Evolutionary conservation across 1,140 invertebrate genomes (phyloP), one percentile per base, ranked within the genome.

Genomic region (Drosophila biarmipes): DNA sequence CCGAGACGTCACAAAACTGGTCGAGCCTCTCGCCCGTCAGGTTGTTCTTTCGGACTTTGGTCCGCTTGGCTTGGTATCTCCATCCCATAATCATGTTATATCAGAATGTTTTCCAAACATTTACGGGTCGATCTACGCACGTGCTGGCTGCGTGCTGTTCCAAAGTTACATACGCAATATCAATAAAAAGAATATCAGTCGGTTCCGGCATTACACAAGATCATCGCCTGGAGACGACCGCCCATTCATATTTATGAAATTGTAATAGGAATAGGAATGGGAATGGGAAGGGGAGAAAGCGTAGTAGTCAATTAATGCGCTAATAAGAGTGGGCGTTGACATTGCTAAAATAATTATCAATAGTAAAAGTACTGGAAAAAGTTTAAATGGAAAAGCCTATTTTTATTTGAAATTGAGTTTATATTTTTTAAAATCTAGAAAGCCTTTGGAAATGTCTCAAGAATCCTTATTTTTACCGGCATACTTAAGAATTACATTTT

Each of bases 321-420:
- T 71, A 71, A 75, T 75, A 51, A 62, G 11, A 45, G 80, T 84
- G 80, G 80, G 79, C 63, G 73, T 54, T 61, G 45, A 46, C 61
- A 77, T 81, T 76, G 61, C 42, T 62, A 59, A 67, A 73, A 63
- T 62, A 24, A 14, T 42, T 45, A 6, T 2, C 14, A 27, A 15
- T 58, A 31, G n/a, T 4, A 21, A 0, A 6, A 12, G 14, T 17
- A 40, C 58, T 40, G 5, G 21, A 14, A 4, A 35, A 38, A 2
- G 3, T 54, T 6, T 40, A 2, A 15, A 8, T 6, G 15, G 14
- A 38, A 24, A 24, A 24, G 5, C 0, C 24, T 24, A 24, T 15
- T 3, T 8, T 2, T n/a, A n/a, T 15, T n/a, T 1, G 14, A 38
- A 38, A 38, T 8, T 7, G 2, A 29, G 29, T 0, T 29, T 1